Base-by-base conservation (phyloP, 2,113 vertebrate species). In the Pontoporia blainvillei region DNA sequence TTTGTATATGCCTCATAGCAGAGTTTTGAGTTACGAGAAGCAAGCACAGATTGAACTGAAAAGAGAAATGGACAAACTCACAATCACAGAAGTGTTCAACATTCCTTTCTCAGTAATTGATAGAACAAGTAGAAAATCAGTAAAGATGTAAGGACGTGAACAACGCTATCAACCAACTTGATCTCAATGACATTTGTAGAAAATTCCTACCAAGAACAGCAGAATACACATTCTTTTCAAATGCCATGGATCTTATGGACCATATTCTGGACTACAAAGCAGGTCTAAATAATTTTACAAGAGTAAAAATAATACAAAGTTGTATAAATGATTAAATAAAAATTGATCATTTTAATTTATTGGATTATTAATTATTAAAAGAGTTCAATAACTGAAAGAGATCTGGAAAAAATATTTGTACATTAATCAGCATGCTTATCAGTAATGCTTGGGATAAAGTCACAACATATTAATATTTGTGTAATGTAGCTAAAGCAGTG, bases 81-180 rank as follows among this genome's bases (percentile, higher is more conserved):
- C 6, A 89, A 18, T 66, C 15, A 49, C 2, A 64, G 27, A 8
- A 59, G 46, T 17, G 6, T 49, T 41, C 64, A 61, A 15, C 3
- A 12, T 7, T 81, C 17, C 21, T 86, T 76, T 84, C 64, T 81
- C n/a, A 36, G 29, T 52, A 62, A 34, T 5, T 62, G 29, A 69
- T 27, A 46, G 46, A 90, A 57, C 11, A 83, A 84, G 61, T 62
- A 61, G 49, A 82, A 91, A 61, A 83, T 69, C n/a, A 62, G n/a
- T 18, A n/a, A 61, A 46, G 29, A 82, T 12, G 8, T 44, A 36
- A 90, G 67, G 41, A 52, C 15, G 15, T 34, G 29, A 61, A 20
- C 11, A 67, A 25, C 41, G 25, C 0, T 4, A 54, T 75, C 41
- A 67, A 29, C 9, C 82, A 79, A 61, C 31, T 78, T 29, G 34